Evolutionary conservation across 2,888 invertebrate species (phyloP).

Genomic region (Folsomia manolachei): DNA sequence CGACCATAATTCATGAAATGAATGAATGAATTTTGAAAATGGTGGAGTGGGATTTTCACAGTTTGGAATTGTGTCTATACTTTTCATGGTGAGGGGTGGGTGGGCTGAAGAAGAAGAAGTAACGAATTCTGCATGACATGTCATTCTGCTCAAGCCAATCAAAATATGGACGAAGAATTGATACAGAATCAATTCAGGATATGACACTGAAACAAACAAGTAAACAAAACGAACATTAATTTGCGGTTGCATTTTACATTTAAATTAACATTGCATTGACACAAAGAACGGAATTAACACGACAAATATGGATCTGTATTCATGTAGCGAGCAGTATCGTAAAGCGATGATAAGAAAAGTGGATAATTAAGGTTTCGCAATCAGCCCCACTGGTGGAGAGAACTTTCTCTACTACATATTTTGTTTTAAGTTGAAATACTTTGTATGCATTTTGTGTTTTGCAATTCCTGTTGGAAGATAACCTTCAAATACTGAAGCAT

Average conservation of each 20-base stretch:
- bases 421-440: too few relatives aligned
- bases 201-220: slow-evolving; percentile 44
- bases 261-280: not conserved
- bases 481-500: too few relatives aligned
- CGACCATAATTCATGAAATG: slow-evolving; percentile 16
- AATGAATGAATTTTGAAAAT: slow-evolving; percentile 11
- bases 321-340: too few relatives aligned
- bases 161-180: slow-evolving; percentile 19
- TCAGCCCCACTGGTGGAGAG: too few relatives aligned
- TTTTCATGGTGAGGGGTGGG: not conserved
- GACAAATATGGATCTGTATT: too few relatives aligned
- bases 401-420: too few relatives aligned
- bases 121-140: slow-evolving; percentile 1
- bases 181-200: slow-evolving; percentile 19
- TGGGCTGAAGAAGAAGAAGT: slow-evolving; percentile 1
- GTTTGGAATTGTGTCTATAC: not conserved
- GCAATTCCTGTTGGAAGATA: too few relatives aligned
- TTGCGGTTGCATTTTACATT: slow-evolving; percentile 10
- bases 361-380: too few relatives aligned
- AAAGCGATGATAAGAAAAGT: too few relatives aligned
- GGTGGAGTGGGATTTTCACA: not conserved
- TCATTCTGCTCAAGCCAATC: slow-evolving; percentile 18
- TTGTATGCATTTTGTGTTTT: too few relatives aligned
- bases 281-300: not conserved
- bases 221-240: slow-evolving; percentile 41